Evolutionary conservation across 2,888 invertebrate genomes (phyloP), one percentile per base, ranked within the genome.

Genomic region (Sesia bembeciformis): DNA sequence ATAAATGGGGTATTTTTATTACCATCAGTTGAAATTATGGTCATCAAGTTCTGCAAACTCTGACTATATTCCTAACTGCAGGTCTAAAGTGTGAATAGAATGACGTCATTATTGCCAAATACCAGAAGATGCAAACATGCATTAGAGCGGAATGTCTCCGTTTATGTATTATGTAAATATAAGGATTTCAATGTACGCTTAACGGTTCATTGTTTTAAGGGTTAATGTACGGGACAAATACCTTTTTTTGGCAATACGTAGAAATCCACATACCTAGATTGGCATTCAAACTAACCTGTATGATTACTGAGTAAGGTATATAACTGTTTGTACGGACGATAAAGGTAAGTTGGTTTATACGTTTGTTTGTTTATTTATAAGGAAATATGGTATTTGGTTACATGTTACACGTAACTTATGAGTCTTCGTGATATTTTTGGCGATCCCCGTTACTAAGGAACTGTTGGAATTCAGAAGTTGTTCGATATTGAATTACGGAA

Each of bases 151-250:
- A 23, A 23, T 23, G 23, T 23, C 3, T 6, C 8, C 8, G 46
- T 6, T 46, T 46, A 46, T 43, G 43, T 43, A 43, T 43, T 43
- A 43, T 46, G 46, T 46, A 46, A 46, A 46, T 50, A 50, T 50
- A 6, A 39, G 42, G 5, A 42, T 50, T 38, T 50, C 4, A 4
- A 70, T 76, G 79, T 81, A 64, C 73, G 67, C 67, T 75, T 84
- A 87, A 87, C 87, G 84, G 87, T 83, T 72, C 70, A 78, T 81
- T 80, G 80, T 81, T 78, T 66, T 8, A 67, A 65, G 72, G 67
- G 69, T 74, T 76, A 81, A 79, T 71, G 77, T 74, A 76, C 68
- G 71, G 73, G 78, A 79, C 83, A 84, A 84, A 84, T 81, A 81
- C 76, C 68, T 68, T 76, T 76, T 71, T 78, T 80, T 74, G 75